These are phyloP conservation scores for Paracyclopina nana DNA, from an alignment of 1,140 invertebrate genomes.

Conservation along the genomic window DNA sequence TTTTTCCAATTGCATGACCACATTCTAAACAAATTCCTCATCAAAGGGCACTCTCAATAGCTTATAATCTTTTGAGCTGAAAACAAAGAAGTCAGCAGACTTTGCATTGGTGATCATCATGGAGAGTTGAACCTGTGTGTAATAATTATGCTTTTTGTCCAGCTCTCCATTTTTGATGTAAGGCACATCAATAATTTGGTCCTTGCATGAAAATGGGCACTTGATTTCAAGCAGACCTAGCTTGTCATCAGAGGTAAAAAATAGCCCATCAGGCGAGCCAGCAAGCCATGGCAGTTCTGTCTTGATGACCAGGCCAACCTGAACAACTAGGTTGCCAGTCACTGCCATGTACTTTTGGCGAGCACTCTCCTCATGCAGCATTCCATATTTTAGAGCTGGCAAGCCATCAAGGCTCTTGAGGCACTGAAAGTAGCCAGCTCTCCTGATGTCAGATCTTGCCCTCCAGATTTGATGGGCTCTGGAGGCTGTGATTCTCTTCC, in stretches of 20 bases:
- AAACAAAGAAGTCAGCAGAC: not conserved
- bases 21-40: not conserved
- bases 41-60: not conserved
- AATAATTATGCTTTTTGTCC: not conserved
- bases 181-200: not conserved
- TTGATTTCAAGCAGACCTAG: not conserved
- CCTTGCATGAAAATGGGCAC: not conserved
- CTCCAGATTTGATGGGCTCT: not conserved
- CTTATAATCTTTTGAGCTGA: not conserved
- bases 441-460: not conserved
- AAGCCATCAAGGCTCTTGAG: not conserved
- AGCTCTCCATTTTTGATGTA: not conserved
- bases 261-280: not conserved
- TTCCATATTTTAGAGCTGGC: not conserved
- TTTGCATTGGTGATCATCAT: not conserved
- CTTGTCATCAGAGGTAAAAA: not conserved
- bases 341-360: not conserved
- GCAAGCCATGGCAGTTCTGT: not conserved
- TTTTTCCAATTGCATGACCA: not conserved
- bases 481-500: not conserved
- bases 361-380: not conserved
- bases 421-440: not conserved
- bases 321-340: not conserved
- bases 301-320: not conserved
- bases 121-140: not conserved